Base-by-base conservation (phyloP, 2,888 invertebrate species). In the Dasypogon diadema region DNA sequence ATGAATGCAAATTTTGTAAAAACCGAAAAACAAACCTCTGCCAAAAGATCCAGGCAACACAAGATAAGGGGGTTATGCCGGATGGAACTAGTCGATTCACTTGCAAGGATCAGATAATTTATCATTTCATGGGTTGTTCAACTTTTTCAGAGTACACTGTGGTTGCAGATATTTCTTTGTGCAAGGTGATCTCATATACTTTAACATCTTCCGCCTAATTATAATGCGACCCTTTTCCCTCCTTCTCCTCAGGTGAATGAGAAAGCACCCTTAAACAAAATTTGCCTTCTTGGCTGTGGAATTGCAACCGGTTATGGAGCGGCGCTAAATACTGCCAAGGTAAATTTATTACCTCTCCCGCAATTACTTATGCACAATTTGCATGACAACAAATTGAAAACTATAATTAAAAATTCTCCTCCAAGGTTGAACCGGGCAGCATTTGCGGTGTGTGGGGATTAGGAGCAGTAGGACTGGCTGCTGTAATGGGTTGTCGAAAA, bases 21-120 rank as follows among this genome's bases (percentile, higher is more conserved):
- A 97, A 92, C 77, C 91, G 94, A 0, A 99, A 99, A 87, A 99
- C 99, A 0, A 99, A 99, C 88, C 88, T 99, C 8, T 99, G 99
- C 84, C 92, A 94, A 82, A 98, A 96, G 86, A 96, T 99, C 75
- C 91, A 97, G 68, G 80, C 88, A 2, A 94, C 94, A 12, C 95
- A 95, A 86, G 97, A 97, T 0, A 90, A 91, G 81, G 98, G 98
- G 34, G 87, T 95, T 2, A 93, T 98, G 95, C 97, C 97, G 0
- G 95, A 98, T 85, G 97, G 96, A 16, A 96, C 96, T 0, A 90
- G 90, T 6, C 90, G 98, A 58, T 96, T 98, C 85, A 81, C 79
- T 2, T 85, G 85, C 79, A 86, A 84, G 60, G 94, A 93, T 1
- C 88, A 96, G 85, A 88, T 89, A 58, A 81, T 98, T 8, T 94